Percentiles rank a stretch among this genome's conserved stretches.
Conservation (phyloP, 1,140 invertebrate genomes). For the Portunus trituberculatus region DNA sequence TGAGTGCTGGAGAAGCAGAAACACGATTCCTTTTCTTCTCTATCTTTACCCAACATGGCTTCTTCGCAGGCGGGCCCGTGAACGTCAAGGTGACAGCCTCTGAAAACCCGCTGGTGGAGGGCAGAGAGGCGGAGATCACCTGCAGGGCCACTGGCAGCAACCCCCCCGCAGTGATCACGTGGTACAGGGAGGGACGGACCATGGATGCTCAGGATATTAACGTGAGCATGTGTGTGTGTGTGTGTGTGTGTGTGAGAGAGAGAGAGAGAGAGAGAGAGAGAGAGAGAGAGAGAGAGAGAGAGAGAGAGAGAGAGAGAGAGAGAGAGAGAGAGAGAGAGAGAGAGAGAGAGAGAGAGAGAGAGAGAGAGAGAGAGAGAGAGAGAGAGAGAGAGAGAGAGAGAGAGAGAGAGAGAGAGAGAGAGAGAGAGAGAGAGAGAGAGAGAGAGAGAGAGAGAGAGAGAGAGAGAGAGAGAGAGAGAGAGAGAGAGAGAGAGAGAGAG, state of each 20-base stretch:
- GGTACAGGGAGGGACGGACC: conserved; percentile 67
- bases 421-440: too few species aligned
- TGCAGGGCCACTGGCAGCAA: conserved; percentile 72
- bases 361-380: conserved; percentile 33
- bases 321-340: too few species aligned
- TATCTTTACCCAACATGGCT: too few species aligned
- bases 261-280: too few species aligned
- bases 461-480: too few species aligned
- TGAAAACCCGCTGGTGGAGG: conserved; percentile 62
- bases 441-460: too few species aligned
- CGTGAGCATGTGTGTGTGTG: conserved; percentile 36
- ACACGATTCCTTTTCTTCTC: too few species aligned
- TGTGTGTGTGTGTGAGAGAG: neutral
- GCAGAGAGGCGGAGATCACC: conserved; percentile 61
- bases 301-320: neutral
- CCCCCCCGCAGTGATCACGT: conserved; percentile 69
- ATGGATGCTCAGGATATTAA: conserved; percentile 45
- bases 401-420: conserved; percentile 39
- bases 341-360: conserved; percentile 34
- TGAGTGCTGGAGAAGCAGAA: too few species aligned
- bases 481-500: conserved; percentile 39
- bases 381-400: conserved; percentile 34
- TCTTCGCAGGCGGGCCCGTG: conserved; percentile 68
- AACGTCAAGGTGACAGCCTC: conserved; percentile 62
- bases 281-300: neutral